Percentiles rank a stretch among this genome's conserved stretches.
These are phyloP conservation scores for Potamilus streckersoni DNA, from an alignment of 1,140 invertebrate species.

Conservation along the genomic window DNA sequence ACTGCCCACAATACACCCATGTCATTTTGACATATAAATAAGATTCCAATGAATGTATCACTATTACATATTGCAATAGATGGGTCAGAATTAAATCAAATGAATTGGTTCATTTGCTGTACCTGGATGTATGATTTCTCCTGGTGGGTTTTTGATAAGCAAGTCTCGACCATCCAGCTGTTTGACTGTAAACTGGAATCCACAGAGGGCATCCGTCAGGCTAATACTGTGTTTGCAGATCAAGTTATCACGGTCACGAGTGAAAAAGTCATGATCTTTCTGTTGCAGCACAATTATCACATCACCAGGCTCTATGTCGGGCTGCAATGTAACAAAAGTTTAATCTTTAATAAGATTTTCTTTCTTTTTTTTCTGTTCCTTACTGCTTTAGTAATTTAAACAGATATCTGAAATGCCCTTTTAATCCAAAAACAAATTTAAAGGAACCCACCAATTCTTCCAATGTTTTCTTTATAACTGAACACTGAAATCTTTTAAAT, in stretches of 20 bases:
- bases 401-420: slow-evolving; percentile 80
- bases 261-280: slow-evolving; percentile 88
- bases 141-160: slow-evolving; percentile 85
- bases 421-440: slow-evolving; percentile 85
- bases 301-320: slow-evolving; percentile 90
- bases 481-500: slow-evolving; percentile 91
- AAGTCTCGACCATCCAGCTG: slow-evolving; percentile 94
- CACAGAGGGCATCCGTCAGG: slow-evolving; percentile 94
- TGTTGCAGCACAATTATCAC: slow-evolving; percentile 97
- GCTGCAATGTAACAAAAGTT: slow-evolving; percentile 71
- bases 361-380: not conserved
- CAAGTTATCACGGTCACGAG: slow-evolving; percentile 87
- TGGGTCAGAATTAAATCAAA: not conserved
- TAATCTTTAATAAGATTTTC: not conserved
- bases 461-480: slow-evolving; percentile 94
- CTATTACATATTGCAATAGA: no score
- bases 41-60: no score
- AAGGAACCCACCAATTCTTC: slow-evolving; percentile 79
- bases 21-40: not conserved
- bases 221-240: slow-evolving; percentile 82
- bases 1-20: not conserved
- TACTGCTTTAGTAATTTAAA: slow-evolving; percentile 80
- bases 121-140: slow-evolving; percentile 86
- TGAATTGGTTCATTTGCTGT: not conserved
- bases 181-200: slow-evolving; percentile 92